Conservation (phyloP, 2,888 invertebrate species). For the Plebejus melissa region DNA sequence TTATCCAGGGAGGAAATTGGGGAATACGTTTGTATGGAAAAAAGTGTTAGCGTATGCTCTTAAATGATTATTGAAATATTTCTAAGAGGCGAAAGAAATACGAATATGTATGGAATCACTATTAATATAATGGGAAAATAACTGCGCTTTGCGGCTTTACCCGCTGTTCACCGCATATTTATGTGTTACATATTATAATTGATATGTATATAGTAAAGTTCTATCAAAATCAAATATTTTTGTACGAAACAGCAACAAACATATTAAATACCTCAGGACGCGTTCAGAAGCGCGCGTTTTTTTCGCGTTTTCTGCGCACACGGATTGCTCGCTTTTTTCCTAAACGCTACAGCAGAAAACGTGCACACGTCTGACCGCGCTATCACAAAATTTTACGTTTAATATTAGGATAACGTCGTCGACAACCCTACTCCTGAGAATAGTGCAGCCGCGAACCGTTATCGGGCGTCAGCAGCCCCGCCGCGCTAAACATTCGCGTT, state of each 20-base stretch:
- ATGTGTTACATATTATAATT: too few relatives aligned
- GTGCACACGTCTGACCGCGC: too few relatives aligned
- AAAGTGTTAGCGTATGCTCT: too few relatives aligned
- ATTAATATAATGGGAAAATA: not conserved
- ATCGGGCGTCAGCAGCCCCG: conserved; percentile 46
- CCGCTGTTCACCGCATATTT: not conserved
- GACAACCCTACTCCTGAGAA: conserved; percentile 43
- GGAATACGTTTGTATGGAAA: too few relatives aligned
- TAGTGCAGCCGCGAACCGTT: conserved; percentile 42
- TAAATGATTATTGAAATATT: too few relatives aligned
- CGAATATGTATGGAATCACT: not conserved
- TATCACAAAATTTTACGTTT: not conserved
- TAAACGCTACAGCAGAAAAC: too few relatives aligned
- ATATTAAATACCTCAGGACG: not conserved
- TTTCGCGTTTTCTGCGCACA: too few relatives aligned
- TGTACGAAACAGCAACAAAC: not conserved
- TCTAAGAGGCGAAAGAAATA: too few relatives aligned
- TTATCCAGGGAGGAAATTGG: too few relatives aligned
- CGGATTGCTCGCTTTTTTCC: too few relatives aligned
- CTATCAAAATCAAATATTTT: not conserved
- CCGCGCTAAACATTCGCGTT: conserved; percentile 31
- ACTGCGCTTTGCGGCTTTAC: not conserved
- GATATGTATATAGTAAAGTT: not conserved
- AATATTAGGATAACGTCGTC: not conserved
- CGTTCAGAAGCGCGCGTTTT: too few relatives aligned